Conservation (phyloP, 2,797 vertebrate species). For the Aulostomus chinensis region DNA sequence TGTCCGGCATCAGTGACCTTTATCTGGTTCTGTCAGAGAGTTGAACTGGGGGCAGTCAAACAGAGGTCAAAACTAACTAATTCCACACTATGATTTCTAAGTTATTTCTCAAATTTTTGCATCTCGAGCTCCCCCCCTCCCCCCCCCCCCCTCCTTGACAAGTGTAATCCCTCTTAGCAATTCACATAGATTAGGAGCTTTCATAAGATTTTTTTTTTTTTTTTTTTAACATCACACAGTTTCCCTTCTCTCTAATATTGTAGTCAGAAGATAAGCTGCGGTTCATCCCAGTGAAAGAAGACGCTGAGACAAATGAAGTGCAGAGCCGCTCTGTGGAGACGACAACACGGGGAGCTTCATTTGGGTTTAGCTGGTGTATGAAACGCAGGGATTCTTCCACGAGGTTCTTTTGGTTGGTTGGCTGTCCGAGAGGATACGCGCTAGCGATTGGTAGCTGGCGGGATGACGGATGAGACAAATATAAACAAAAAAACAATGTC, state of each 20-base stretch:
- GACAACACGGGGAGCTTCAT: conserved; percentile 5
- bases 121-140: no score
- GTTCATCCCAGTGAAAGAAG: conserved; percentile 50
- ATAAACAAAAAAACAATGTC: no score
- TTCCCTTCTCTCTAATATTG: conserved; percentile 55
- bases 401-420: no score
- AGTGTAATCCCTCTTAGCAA: conserved; percentile 69
- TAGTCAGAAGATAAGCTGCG: conserved; percentile 62
- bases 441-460: no score
- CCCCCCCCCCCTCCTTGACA: no score
- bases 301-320: conserved; percentile 24
- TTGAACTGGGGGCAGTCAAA: conserved; percentile 41
- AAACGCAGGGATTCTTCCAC: no score
- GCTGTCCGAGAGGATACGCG: no score
- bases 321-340: not conserved
- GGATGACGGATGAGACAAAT: no score
- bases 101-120: conserved; percentile 10
- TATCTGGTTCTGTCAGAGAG: conserved; percentile 28
- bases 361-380: no score
- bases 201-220: conserved; percentile 62
- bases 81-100: no score
- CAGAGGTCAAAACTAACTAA: conserved; percentile 42
- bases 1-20: conserved; percentile 38
- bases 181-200: conserved; percentile 73
- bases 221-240: conserved; percentile 53